These are phyloP conservation scores for Micrasema longulum DNA, from an alignment of 1,140 invertebrate genomes.

Conservation along the genomic window DNA sequence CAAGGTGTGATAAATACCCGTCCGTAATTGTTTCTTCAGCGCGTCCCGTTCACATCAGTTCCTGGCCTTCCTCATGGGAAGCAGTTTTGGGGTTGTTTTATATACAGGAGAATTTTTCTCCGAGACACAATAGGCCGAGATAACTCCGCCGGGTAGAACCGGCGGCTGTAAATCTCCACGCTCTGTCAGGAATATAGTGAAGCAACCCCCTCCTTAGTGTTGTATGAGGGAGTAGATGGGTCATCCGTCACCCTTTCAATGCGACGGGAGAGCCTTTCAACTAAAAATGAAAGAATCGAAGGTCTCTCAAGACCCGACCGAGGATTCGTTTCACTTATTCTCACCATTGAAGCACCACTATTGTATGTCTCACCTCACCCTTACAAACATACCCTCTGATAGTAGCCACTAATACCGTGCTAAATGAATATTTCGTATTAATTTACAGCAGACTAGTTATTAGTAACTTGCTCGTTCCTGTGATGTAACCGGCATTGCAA, in stretches of 20 bases:
- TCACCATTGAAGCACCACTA: no score
- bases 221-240: constrained; percentile 51
- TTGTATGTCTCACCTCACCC: no score
- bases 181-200: constrained; percentile 28
- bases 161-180: constrained; percentile 29
- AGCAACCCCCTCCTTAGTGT: constrained; percentile 33
- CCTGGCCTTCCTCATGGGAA: constrained; percentile 12
- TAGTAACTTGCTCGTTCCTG: no score
- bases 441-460: no score
- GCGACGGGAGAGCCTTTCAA: constrained; percentile 48
- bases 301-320: constrained; percentile 37
- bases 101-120: constrained; percentile 48
- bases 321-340: no score
- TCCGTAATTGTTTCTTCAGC: constrained; percentile 51
- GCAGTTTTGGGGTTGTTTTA: constrained; percentile 38
- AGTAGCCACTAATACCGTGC: no score
- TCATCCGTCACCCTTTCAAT: constrained; percentile 55
- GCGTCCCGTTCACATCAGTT: not conserved
- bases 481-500: no score
- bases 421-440: no score
- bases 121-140: constrained; percentile 51
- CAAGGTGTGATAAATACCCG: constrained; percentile 50
- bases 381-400: no score
- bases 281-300: constrained; percentile 49
- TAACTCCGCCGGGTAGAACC: constrained; percentile 17